Conservation (phyloP, 2,888 invertebrate species). For the Esperia sulphurella region DNA sequence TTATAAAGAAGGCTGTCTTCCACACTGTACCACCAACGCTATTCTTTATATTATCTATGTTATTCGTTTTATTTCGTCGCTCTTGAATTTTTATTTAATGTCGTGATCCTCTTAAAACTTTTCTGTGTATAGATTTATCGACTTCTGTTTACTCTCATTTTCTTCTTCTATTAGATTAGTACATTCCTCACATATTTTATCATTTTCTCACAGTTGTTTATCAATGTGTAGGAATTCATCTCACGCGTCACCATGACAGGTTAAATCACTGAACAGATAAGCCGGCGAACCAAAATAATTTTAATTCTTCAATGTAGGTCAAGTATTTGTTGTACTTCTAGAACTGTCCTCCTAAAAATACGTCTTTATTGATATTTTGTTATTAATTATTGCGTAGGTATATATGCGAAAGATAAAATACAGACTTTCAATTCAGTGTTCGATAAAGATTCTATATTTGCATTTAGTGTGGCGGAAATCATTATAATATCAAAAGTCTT, state of each 20-base stretch:
- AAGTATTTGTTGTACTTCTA: neutral
- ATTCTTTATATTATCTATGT: too few species aligned
- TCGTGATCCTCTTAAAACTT: too few species aligned
- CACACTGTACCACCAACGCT: too few species aligned
- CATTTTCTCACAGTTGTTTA: slow-evolving; percentile 7
- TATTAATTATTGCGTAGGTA: too few species aligned
- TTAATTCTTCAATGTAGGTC: slow-evolving; percentile 4
- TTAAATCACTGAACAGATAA: neutral
- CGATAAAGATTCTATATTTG: neutral
- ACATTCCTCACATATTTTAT: slow-evolving; percentile 3
- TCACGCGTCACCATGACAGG: neutral
- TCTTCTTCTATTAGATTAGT: too few species aligned
- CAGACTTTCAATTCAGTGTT: too few species aligned
- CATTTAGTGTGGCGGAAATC: neutral
- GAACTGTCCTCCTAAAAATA: neutral
- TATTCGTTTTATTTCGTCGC: too few species aligned
- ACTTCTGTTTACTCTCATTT: too few species aligned
- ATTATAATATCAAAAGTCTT: neutral
- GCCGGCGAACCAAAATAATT: slow-evolving; percentile 2
- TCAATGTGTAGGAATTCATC: slow-evolving; percentile 1
- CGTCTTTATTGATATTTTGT: neutral
- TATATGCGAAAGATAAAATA: neutral
- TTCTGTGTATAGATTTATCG: too few species aligned
- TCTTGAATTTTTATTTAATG: too few species aligned
- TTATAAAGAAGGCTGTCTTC: too few species aligned